Conservation (phyloP, 1,140 invertebrate species). For the Papilio helenus region DNA sequence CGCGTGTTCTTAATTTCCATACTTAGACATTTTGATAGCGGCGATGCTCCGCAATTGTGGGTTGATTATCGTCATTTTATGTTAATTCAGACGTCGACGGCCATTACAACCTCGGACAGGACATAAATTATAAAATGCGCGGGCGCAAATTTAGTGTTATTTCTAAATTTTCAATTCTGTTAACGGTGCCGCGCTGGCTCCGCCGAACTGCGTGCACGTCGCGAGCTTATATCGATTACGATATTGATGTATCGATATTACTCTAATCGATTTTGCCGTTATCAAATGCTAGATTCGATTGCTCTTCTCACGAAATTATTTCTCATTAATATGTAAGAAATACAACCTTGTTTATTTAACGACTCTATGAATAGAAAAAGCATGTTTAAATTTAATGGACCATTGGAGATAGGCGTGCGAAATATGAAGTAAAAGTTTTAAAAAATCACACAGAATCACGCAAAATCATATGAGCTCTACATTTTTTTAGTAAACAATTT, state of each 20-base stretch:
- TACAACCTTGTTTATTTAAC: constrained; percentile 20
- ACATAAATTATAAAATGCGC: constrained; percentile 67
- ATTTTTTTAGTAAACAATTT: neutral
- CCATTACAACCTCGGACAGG: constrained; percentile 52
- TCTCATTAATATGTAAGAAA: constrained; percentile 15
- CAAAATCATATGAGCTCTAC: neutral
- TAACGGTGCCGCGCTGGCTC: constrained; percentile 47
- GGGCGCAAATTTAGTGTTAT: constrained; percentile 65
- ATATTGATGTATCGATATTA: constrained; percentile 10
- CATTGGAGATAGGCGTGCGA: neutral
- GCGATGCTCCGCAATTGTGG: constrained; percentile 60
- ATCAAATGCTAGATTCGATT: neutral
- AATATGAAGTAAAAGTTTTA: neutral
- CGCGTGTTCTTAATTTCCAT: constrained; percentile 52
- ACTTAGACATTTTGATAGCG: constrained; percentile 52
- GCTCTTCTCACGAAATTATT: constrained; percentile 17
- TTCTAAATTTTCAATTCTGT: constrained; percentile 53
- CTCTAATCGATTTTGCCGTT: neutral
- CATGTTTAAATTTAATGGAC: constrained; percentile 17
- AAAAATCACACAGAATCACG: neutral
- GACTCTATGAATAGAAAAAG: constrained; percentile 14
- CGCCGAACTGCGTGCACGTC: neutral
- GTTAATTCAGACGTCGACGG: constrained; percentile 61
- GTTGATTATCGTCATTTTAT: constrained; percentile 72
- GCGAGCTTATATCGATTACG: neutral